Conservation (phyloP, 2,113 vertebrate species). For the Psilopsiagon aurifrons region DNA sequence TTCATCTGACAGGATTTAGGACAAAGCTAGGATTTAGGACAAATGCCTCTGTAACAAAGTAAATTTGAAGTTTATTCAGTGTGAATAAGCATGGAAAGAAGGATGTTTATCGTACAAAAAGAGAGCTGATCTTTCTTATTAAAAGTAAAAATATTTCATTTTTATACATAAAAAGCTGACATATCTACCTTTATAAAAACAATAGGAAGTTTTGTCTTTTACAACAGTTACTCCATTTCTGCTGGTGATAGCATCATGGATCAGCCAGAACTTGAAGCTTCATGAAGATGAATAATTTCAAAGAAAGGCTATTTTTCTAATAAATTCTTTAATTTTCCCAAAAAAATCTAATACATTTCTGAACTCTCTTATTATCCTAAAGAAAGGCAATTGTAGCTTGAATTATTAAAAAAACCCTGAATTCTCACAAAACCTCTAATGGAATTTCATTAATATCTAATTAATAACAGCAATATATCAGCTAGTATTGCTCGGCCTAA, state of each 20-base stretch:
- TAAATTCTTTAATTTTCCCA: not conserved
- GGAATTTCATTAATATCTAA: not conserved
- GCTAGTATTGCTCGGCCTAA: not conserved
- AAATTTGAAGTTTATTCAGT: not conserved
- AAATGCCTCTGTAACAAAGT: not conserved
- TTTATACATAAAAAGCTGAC: not conserved
- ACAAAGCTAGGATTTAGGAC: not conserved
- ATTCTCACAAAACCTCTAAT: not conserved
- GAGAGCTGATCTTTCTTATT: not conserved
- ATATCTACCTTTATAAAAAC: not conserved
- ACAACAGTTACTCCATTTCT: not conserved
- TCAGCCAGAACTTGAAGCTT: not conserved
- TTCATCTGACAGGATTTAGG: not conserved
- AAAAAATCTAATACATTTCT: not conserved
- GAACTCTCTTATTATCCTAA: not conserved
- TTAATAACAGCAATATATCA: not conserved
- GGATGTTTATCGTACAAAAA: not conserved
- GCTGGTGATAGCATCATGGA: not conserved
- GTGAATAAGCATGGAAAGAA: not conserved
- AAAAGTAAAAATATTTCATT: not conserved
- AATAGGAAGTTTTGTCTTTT: not conserved
- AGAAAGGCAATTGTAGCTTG: not conserved
- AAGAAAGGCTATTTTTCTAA: not conserved
- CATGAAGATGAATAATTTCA: not conserved
- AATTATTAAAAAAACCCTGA: not conserved